phyloP scores from a whole-genome alignment of 2,113 vertebrate genomes.

The Hyla sarda region DNA sequence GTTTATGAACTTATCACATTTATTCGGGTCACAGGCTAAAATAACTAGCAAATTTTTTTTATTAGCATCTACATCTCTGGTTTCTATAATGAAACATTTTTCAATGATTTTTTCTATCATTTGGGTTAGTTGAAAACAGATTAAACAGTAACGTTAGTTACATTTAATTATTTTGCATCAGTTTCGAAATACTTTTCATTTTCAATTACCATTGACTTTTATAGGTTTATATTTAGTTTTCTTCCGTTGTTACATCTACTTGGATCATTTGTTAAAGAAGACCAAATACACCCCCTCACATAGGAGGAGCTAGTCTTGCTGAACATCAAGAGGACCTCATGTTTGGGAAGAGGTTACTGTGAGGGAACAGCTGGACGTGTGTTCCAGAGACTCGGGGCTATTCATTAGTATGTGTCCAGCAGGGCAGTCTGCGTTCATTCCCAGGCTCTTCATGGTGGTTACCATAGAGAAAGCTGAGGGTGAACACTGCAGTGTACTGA shows the following conservation, averaged over 20 bases:
- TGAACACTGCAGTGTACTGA: neutral
- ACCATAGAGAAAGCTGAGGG: neutral
- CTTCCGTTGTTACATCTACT: neutral
- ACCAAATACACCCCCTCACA: neutral
- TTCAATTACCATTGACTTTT: neutral
- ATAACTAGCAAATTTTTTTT: too few relatives aligned
- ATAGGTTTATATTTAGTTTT: neutral
- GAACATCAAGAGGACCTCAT: neutral
- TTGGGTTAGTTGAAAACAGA: neutral
- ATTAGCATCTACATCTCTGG: too few relatives aligned
- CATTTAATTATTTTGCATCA: neutral
- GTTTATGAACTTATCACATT: too few relatives aligned
- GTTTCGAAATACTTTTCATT: too few relatives aligned
- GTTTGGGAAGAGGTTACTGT: neutral
- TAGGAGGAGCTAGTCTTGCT: neutral
- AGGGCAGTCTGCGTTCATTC: conserved; percentile 17
- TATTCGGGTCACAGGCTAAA: too few relatives aligned
- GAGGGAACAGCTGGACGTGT: neutral
- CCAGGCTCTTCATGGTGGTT: neutral
- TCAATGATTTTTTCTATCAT: neutral
- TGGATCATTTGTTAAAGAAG: neutral
- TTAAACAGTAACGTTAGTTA: neutral
- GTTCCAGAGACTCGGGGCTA: neutral
- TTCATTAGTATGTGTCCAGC: neutral
- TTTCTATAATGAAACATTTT: too few relatives aligned